Conservation (phyloP, 1,140 invertebrate genomes). For the Nebria ingens region DNA sequence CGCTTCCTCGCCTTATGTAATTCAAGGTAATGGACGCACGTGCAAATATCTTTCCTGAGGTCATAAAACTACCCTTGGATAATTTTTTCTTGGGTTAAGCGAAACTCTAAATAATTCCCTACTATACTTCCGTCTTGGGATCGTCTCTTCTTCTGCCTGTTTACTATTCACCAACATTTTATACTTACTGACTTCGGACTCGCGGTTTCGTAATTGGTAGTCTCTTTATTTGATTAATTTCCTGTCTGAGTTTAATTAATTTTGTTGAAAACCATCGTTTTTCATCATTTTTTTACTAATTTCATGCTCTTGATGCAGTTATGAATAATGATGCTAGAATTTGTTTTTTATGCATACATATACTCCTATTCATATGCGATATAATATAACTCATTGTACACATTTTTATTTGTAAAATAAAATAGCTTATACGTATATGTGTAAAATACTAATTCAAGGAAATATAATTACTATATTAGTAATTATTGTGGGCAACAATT, state of each 20-base stretch:
- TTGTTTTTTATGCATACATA: too few species aligned
- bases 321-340: too few species aligned
- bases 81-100: conserved; percentile 4
- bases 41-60: not conserved
- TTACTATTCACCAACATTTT: not conserved
- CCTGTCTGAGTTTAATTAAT: not conserved
- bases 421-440: too few species aligned
- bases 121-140: not conserved
- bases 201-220: too few species aligned
- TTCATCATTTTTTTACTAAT: not conserved
- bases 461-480: too few species aligned
- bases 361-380: too few species aligned
- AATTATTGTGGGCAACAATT: too few species aligned
- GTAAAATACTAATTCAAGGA: too few species aligned
- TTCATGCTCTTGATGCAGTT: too few species aligned
- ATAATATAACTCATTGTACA: too few species aligned
- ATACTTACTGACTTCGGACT: not conserved
- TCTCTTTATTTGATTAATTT: not conserved
- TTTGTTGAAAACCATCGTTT: not conserved
- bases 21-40: not conserved
- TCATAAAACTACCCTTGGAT: not conserved
- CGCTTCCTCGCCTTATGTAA: too few species aligned
- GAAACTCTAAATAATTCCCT: conserved; percentile 1
- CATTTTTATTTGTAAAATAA: too few species aligned
- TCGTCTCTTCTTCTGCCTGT: not conserved